A percentile compares a stretch with the other conserved stretches of the same genome.
Conservation (phyloP, 1,140 invertebrate genomes). For the Dinothrombium tinctorium region DNA sequence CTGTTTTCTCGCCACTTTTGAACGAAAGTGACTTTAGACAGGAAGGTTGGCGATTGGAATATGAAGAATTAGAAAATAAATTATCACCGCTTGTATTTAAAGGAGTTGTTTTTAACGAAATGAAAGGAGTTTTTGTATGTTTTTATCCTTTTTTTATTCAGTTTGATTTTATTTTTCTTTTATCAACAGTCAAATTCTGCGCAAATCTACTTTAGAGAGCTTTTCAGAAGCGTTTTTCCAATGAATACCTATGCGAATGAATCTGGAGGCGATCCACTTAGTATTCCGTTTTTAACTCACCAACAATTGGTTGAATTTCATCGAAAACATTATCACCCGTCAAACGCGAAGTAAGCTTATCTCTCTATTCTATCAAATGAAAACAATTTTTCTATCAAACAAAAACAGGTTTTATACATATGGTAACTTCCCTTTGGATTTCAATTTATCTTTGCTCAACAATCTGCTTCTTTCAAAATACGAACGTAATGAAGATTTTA, state of each 20-base stretch:
- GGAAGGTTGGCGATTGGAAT: conserved; percentile 83
- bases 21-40: conserved; percentile 58
- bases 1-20: conserved; percentile 60
- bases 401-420: conserved; percentile 51
- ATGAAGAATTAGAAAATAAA: conserved; percentile 41
- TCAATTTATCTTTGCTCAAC: conserved; percentile 50
- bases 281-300: conserved; percentile 60
- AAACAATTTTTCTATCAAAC: not conserved
- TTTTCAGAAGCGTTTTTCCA: conserved; percentile 53
- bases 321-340: conserved; percentile 64
- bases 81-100: conserved; percentile 49
- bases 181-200: conserved; percentile 6
- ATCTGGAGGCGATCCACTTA: conserved; percentile 63
- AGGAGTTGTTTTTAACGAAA: conserved; percentile 91
- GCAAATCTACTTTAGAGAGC: conserved; percentile 29
- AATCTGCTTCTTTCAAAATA: conserved; percentile 38
- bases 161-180: not conserved
- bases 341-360: conserved; percentile 37
- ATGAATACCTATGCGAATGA: conserved; percentile 63
- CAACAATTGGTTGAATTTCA: conserved; percentile 61
- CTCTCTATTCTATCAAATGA: conserved; percentile 2
- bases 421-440: conserved; percentile 56
- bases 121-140: conserved; percentile 76
- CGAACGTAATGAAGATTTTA: conserved; percentile 36
- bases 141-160: conserved; percentile 4